Evolutionary conservation across 2,797 vertebrate genomes (phyloP).

Genomic region (Circus cinereus): DNA sequence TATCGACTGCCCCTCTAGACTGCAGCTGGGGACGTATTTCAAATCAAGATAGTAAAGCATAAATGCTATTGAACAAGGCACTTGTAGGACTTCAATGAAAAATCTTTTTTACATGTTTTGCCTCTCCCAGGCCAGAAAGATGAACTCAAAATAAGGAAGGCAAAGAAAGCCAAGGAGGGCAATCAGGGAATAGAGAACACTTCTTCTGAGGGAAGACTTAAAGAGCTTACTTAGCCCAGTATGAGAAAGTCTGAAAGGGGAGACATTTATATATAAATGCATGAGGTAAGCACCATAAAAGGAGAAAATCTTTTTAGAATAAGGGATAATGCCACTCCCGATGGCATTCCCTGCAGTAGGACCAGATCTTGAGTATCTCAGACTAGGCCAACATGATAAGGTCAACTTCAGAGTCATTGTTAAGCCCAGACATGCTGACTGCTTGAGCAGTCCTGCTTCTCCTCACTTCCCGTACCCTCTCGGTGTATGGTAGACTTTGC

Average conservation of each 20-base stretch:
- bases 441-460: background rate
- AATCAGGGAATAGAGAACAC: background rate
- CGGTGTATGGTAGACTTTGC: background rate
- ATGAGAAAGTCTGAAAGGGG: background rate
- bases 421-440: background rate
- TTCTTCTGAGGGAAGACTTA: background rate
- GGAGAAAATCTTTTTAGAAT: background rate
- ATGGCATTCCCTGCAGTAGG: background rate
- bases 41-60: background rate
- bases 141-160: background rate
- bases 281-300: background rate
- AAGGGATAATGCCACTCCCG: background rate
- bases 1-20: background rate
- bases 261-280: background rate
- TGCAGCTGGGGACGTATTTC: background rate
- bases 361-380: background rate
- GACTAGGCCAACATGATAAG: background rate
- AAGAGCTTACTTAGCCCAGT: background rate
- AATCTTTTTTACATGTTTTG: background rate
- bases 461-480: background rate
- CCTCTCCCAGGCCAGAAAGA: background rate
- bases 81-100: background rate
- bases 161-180: background rate
- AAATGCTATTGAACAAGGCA: background rate
- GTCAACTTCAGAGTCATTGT: background rate